A percentile compares a stretch with the other conserved stretches of the same genome.
These are phyloP conservation scores for Pteropus rufus DNA, from an alignment of 2,797 vertebrate genomes.

Conservation along the genomic window DNA sequence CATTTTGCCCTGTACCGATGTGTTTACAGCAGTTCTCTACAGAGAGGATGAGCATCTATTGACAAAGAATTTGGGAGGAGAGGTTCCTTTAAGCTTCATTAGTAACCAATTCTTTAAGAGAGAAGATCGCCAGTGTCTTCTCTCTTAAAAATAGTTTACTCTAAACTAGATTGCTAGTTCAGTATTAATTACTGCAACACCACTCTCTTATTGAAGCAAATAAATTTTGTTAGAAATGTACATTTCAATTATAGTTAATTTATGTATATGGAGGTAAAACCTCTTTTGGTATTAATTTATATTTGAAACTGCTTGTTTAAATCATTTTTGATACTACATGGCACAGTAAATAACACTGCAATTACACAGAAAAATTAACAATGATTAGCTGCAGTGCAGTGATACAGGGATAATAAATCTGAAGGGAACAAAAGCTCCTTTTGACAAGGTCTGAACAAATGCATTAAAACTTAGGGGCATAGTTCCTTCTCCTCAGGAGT, in stretches of 20 bases:
- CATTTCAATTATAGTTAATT: constrained; percentile 5
- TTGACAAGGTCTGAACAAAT: neutral
- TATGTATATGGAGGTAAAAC: neutral
- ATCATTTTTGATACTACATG: neutral
- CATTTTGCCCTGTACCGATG: neutral
- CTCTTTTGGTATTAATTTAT: neutral
- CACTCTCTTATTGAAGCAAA: neutral
- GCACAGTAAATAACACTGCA: neutral
- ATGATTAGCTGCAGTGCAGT: neutral
- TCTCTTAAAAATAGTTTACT: neutral
- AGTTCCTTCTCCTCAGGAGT: neutral
- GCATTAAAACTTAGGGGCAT: neutral
- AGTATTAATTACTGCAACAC: neutral
- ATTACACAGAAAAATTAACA: neutral
- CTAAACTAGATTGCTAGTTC: neutral
- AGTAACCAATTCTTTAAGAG: neutral
- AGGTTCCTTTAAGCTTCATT: neutral
- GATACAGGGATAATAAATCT: neutral
- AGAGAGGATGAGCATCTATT: neutral
- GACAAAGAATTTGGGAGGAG: neutral
- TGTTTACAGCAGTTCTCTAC: neutral
- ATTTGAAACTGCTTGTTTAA: neutral
- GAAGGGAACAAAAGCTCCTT: neutral
- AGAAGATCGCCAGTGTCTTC: neutral
- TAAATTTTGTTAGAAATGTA: neutral